Base-by-base conservation (phyloP, 2,888 invertebrate species). In the Sicus ferrugineus region DNA sequence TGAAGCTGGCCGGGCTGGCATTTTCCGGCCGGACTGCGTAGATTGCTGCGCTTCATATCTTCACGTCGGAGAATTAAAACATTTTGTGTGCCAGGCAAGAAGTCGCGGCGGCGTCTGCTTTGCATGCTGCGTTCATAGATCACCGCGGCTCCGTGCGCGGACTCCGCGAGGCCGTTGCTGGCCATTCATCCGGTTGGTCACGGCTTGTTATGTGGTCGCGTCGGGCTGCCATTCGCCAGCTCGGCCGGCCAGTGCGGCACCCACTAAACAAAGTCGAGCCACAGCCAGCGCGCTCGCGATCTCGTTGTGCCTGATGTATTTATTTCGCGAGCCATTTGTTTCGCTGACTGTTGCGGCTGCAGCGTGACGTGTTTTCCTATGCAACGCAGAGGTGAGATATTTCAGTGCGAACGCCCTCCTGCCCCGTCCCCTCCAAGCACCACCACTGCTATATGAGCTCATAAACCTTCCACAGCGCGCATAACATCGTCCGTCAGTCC, bases 281-380 rank as follows among this genome's bases (percentile, higher is more conserved):
- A 63, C 65, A 28, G 50, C 61, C 26, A 62, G 19, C 52, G 67
- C 67, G 69, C 52, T 62, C 69, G 71, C 72, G 72, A 74, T 72
- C 72, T 73, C 68, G 72, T 73, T 74, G 69, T 74, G 73, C 74
- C 46, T 58, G 67, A 58, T 34, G 67, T 59, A 59, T 58, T 67
- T 67, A 66, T 66, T 66, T 66, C 65, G 54, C 54, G 54, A 14
- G 1, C 23, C 21, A 9, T 61, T 64, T 50, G 28, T n/a, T 23
- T 50, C 64, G 50, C 64, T 48, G 64, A 50, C 19, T 34, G 16
- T 64, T 11, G 28, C 19, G 30, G 30, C 46, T 64, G 19, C 21
- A 64, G 50, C 50, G 50, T 50, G 50, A 64, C 50, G 50, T 64
- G 48, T 50, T 48, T 31, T 34, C 14, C 30, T 34, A 31, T 19